Evolutionary conservation across 2,797 vertebrate genomes (phyloP).

Genomic region (Micromesistius poutassou): DNA sequence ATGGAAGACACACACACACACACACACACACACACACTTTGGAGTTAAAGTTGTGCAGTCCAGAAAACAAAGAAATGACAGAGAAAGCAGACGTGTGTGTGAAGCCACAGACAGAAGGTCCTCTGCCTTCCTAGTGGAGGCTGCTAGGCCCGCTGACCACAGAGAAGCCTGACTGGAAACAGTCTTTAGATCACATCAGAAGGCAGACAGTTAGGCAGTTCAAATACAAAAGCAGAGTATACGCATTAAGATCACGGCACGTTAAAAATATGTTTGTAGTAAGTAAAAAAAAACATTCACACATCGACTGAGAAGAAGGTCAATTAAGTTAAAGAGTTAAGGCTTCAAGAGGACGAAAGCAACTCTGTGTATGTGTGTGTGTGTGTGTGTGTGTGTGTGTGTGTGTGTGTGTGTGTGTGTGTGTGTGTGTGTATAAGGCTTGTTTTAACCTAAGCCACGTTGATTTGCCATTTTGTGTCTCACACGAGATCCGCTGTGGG

Average conservation of each 20-base stretch:
- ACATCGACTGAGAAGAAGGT: constrained; percentile 50
- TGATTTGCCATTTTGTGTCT: constrained; percentile 48
- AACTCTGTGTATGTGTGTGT: constrained; percentile 45
- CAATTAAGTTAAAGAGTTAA: constrained; percentile 68
- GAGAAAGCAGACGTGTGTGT: neutral
- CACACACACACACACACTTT: constrained; percentile 11
- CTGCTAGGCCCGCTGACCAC: neutral
- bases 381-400: constrained; percentile 13
- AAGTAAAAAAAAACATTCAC: constrained; percentile 51
- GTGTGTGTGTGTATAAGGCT: constrained; percentile 54
- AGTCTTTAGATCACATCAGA: constrained; percentile 37
- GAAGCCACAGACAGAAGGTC: neutral
- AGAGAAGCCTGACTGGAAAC: constrained; percentile 24
- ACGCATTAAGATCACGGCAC: constrained; percentile 47
- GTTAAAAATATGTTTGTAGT: constrained; percentile 57
- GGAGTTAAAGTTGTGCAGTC: neutral
- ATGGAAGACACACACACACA: neutral
- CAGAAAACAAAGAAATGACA: neutral
- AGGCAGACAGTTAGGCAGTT: constrained; percentile 28
- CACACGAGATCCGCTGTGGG: constrained; percentile 56
- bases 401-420: neutral
- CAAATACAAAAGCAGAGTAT: constrained; percentile 58
- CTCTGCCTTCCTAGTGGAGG: neutral
- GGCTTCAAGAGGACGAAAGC: constrained; percentile 76
- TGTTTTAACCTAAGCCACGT: constrained; percentile 59